These are phyloP conservation scores for Philonicus albiceps DNA, from an alignment of 2,888 invertebrate genomes.

Conservation along the genomic window DNA sequence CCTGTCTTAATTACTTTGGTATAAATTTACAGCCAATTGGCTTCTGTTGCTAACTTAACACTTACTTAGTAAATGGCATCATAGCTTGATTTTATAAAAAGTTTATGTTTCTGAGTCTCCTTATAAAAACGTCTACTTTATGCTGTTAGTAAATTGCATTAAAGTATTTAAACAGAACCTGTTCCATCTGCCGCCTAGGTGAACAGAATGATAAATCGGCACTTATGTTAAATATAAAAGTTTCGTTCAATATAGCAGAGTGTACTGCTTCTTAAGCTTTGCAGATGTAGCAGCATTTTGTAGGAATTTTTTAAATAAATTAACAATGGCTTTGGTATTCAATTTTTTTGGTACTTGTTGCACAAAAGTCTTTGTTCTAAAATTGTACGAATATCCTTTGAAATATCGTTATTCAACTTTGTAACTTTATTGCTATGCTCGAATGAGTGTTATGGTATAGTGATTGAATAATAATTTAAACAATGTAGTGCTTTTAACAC, in stretches of 20 bases:
- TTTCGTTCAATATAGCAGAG: neutral
- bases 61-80: neutral
- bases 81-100: neutral
- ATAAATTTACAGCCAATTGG: neutral
- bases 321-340: neutral
- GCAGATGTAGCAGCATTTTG: neutral
- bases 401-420: neutral
- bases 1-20: neutral
- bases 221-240: neutral
- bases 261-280: neutral
- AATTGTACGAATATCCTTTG: neutral
- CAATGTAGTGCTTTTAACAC: neutral
- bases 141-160: neutral
- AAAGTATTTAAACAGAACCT: neutral
- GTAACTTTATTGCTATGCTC: neutral
- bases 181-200: neutral
- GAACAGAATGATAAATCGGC: neutral
- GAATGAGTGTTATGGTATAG: neutral
- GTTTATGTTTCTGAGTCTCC: neutral
- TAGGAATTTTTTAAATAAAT: neutral
- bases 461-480: neutral
- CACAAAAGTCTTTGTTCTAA: neutral
- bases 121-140: neutral
- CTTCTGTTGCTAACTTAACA: neutral
- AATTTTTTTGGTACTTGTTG: neutral